Conservation (phyloP, 2,797 vertebrate species). For the Dicrostonyx torquatus region DNA sequence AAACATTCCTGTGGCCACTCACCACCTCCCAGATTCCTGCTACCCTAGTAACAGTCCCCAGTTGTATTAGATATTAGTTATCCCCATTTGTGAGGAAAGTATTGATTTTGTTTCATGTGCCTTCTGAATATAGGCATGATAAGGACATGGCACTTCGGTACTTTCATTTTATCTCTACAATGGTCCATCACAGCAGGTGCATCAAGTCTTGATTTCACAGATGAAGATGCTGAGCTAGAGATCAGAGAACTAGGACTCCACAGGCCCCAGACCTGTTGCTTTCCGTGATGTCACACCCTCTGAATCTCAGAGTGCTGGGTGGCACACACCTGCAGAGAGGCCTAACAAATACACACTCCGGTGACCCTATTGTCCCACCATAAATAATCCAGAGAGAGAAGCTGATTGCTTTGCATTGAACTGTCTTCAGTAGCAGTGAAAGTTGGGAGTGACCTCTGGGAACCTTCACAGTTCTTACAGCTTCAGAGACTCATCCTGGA, state of each 20-base stretch:
- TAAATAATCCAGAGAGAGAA: background rate
- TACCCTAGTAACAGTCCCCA: background rate
- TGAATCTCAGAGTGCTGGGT: background rate
- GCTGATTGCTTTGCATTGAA: background rate
- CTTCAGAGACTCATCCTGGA: background rate
- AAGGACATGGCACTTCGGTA: background rate
- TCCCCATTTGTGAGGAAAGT: background rate
- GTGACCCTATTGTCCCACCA: background rate
- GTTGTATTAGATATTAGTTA: slow-evolving; percentile 15
- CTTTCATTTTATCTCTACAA: background rate
- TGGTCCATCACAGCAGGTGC: background rate
- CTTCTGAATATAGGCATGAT: slow-evolving; percentile 7
- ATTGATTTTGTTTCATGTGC: background rate
- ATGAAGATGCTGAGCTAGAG: background rate
- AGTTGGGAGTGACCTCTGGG: background rate
- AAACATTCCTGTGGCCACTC: background rate
- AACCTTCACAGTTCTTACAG: slow-evolving; percentile 10
- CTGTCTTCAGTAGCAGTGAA: background rate
- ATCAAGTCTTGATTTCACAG: background rate
- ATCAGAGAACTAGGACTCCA: background rate
- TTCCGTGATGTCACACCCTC: background rate
- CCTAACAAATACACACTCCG: background rate
- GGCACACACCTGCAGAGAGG: background rate
- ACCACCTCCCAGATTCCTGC: background rate
- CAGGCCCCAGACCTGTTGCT: background rate